Evolutionary conservation across 2,797 vertebrate species (phyloP).

Genomic region (Micromesistius poutassou): DNA sequence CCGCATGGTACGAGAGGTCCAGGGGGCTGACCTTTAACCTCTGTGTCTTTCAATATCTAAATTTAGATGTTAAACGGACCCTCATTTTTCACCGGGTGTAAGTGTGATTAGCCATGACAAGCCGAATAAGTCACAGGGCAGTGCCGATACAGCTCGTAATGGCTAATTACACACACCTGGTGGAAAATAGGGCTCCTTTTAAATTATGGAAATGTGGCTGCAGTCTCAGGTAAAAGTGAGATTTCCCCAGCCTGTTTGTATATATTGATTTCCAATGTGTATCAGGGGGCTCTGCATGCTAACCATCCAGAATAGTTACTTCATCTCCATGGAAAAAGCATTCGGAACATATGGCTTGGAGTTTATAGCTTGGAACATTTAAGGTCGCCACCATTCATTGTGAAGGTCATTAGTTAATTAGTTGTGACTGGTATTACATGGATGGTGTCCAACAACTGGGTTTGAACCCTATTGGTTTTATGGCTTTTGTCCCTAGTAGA

Average conservation of each 20-base stretch:
- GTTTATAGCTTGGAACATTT: too few relatives aligned
- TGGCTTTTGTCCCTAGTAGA: neutral
- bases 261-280: neutral
- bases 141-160: too few relatives aligned
- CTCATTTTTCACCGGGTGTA: too few relatives aligned
- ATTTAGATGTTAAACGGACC: too few relatives aligned
- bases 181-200: neutral
- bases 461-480: neutral
- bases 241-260: neutral
- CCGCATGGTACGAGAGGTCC: too few relatives aligned
- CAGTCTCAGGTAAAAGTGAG: neutral
- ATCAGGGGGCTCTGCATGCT: too few relatives aligned
- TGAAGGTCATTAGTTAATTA: neutral
- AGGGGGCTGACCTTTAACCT: neutral
- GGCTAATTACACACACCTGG: too few relatives aligned
- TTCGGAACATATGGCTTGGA: neutral
- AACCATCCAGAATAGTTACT: too few relatives aligned
- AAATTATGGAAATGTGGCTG: neutral
- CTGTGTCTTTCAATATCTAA: too few relatives aligned
- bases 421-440: neutral
- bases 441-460: neutral
- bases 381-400: neutral
- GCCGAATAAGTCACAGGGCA: too few relatives aligned
- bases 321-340: neutral
- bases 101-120: too few relatives aligned